Conservation (phyloP, 1,140 invertebrate species). For the Wasmannia auropunctata region DNA sequence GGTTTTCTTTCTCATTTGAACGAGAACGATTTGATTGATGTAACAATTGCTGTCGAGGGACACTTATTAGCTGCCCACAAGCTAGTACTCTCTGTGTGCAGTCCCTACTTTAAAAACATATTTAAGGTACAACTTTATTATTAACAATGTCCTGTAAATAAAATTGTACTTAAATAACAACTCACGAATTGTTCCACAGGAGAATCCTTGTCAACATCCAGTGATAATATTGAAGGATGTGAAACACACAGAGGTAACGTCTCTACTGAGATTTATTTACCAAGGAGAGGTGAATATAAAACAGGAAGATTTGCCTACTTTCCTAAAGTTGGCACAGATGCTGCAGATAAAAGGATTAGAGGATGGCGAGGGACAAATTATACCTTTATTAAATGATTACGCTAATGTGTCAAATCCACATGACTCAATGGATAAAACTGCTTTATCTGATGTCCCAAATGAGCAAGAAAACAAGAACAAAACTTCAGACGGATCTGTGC, state of each 20-base stretch:
- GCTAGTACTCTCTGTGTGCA: constrained; percentile 92
- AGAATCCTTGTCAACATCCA: constrained; percentile 87
- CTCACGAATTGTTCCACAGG: constrained; percentile 69
- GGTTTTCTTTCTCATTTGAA: constrained; percentile 89
- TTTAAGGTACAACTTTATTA: constrained; percentile 90
- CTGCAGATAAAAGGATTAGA: constrained; percentile 93
- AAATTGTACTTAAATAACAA: constrained; percentile 18
- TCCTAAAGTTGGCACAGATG: constrained; percentile 94
- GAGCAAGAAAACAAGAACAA: not conserved
- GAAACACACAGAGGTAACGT: constrained; percentile 90
- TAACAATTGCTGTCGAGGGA: constrained; percentile 93
- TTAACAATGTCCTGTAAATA: not conserved
- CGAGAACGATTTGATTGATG: constrained; percentile 91
- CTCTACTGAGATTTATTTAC: constrained; percentile 94
- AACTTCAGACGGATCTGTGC: not conserved
- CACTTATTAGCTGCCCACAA: constrained; percentile 92
- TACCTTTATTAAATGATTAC: constrained; percentile 42
- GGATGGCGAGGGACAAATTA: constrained; percentile 17
- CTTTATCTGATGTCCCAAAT: not conserved
- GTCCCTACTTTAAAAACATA: constrained; percentile 93
- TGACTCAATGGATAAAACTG: not conserved
- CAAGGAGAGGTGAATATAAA: constrained; percentile 94
- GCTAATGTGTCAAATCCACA: not conserved
- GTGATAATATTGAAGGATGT: constrained; percentile 95
- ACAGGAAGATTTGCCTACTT: constrained; percentile 92